These are phyloP conservation scores for Paelopatides confundens DNA, from an alignment of 53 echinoderm and acorn worm species.

Conservation along the genomic window DNA sequence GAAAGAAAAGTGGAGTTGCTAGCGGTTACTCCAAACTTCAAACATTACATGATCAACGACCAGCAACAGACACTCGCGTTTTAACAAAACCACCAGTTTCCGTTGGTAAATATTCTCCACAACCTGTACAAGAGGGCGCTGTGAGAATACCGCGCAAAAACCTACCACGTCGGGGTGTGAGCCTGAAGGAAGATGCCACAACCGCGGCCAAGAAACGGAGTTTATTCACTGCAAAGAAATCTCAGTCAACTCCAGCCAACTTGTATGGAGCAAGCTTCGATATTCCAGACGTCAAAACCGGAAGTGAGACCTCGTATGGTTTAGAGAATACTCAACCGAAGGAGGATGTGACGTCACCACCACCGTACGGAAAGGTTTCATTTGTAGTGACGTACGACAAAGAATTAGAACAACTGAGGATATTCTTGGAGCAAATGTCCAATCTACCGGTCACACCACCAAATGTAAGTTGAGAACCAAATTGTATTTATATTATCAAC, in stretches of 20 bases:
- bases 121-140: neutral
- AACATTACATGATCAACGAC: neutral
- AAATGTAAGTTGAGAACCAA: constrained; percentile 39
- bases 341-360: constrained; percentile 30
- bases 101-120: neutral
- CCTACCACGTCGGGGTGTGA: neutral
- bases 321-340: neutral
- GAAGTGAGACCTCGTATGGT: neutral
- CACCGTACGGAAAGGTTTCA: constrained; percentile 77
- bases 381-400: constrained; percentile 80
- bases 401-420: constrained; percentile 68
- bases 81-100: constrained; percentile 3
- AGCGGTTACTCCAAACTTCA: neutral
- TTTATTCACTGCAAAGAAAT: constrained; percentile 61
- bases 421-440: constrained; percentile 77
- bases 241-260: constrained; percentile 70
- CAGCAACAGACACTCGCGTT: neutral
- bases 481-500: too few species aligned
- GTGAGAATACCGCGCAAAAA: neutral
- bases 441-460: constrained; percentile 66
- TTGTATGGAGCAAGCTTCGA: constrained; percentile 11
- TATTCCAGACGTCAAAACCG: constrained; percentile 24
- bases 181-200: constrained; percentile 13
- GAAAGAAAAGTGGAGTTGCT: neutral
- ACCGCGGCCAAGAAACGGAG: constrained; percentile 51